These are phyloP conservation scores for Heliothis peltigera DNA, from an alignment of 2,888 invertebrate species.

Conservation along the genomic window DNA sequence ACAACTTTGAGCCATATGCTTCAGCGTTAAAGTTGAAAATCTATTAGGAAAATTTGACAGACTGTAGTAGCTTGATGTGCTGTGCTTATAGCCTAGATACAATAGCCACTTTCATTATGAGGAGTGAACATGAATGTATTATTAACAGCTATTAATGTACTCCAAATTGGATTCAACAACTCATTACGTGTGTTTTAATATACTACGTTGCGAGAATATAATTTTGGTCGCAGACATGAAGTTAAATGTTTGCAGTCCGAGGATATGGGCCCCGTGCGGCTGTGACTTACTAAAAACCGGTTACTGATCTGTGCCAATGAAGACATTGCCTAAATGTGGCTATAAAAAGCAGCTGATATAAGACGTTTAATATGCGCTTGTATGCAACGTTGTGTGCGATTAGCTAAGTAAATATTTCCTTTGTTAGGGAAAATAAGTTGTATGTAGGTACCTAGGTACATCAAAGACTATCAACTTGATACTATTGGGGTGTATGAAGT, in stretches of 20 bases:
- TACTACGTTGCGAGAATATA: slow-evolving; percentile 11
- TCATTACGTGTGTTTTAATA: slow-evolving; percentile 31
- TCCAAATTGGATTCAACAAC: slow-evolving; percentile 42
- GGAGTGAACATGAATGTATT: slow-evolving; percentile 23
- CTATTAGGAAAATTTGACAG: too few relatives aligned
- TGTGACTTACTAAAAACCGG: slow-evolving; percentile 36
- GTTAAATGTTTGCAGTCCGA: slow-evolving; percentile 5
- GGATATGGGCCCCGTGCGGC: slow-evolving; percentile 15
- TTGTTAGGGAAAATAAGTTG: slow-evolving; percentile 7
- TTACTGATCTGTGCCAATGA: slow-evolving; percentile 44
- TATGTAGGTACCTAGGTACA: slow-evolving; percentile 7
- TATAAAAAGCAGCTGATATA: slow-evolving; percentile 26
- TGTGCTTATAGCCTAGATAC: neutral
- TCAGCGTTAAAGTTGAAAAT: too few relatives aligned
- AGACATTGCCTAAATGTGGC: slow-evolving; percentile 39
- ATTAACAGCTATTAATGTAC: slow-evolving; percentile 51
- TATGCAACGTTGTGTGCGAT: slow-evolving; percentile 10
- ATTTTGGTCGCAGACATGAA: slow-evolving; percentile 3
- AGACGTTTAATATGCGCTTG: slow-evolving; percentile 16
- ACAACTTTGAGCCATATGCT: too few relatives aligned
- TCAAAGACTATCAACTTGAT: neutral
- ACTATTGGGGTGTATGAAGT: too few relatives aligned
- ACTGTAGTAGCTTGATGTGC: too few relatives aligned
- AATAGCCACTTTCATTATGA: slow-evolving; percentile 31
- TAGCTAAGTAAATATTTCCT: slow-evolving; percentile 10